Evolutionary conservation across 2,113 vertebrate genomes (phyloP), one percentile per base, ranked within the genome.

Genomic region (Triplophysa siluroides): DNA sequence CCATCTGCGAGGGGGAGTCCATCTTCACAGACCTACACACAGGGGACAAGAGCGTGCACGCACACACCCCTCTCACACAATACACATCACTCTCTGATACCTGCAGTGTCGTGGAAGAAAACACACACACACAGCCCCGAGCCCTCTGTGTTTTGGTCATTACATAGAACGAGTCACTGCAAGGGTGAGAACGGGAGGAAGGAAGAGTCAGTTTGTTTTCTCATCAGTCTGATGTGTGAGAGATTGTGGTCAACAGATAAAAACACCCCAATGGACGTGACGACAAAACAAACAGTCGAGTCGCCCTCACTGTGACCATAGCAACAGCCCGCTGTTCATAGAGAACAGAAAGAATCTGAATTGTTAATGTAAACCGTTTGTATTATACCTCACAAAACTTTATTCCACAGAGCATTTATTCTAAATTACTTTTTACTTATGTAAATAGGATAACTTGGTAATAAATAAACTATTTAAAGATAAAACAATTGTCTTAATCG

Each of bases 1-100:
- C 90, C 90, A 89, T 89, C 89, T 91, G 90, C 77, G 83, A 81
- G 78, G 65, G 75, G 69, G 76, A 84, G 47, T 60, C 66, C 29
- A 52, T 78, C 79, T 86, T 90, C 83, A 76, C 88, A 88, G 85
- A 83, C 67, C 6, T 16, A 76, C 73, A 68, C 86, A 66, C 85
- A 19, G 29, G 83, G 86, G 85, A 83, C 66, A 19, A 73, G 45
- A 24, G 47, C 63, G 26, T 69, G 26, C 47, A 54, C 73, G 26
- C 47, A 45, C 64, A 63, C 77, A 72, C 60, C 76, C 45, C 69
- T 63, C 63, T 81, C 70, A 80, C 58, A 84, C 79, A 75, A 78
- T 79, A 82, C 76, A 86, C 73, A 72, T 33, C 54, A 68, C 66
- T 62, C 67, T 45, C 50, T 76, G 12, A 63, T 78, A 78, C 74